phyloP scores from a whole-genome alignment of 2,113 vertebrate genomes.

The Pantherophis guttatus region DNA sequence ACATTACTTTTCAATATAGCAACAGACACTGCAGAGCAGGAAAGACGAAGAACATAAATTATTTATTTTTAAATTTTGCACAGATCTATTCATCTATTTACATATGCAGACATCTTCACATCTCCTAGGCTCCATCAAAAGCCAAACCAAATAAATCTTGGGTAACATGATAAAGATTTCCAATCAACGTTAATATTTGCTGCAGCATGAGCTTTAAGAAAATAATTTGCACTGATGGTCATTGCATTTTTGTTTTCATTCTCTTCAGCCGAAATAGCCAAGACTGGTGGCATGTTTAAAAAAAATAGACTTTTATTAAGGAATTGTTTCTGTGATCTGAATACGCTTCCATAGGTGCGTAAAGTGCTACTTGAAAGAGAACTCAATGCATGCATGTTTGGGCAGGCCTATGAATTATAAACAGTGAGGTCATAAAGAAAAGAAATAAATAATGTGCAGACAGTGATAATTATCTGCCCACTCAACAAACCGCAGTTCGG shows the following conservation, averaged over 20 bases:
- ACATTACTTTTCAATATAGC: constrained; percentile 28
- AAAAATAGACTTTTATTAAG: not conserved
- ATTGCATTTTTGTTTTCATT: constrained; percentile 7
- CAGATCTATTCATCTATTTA: not conserved
- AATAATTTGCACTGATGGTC: constrained; percentile 39
- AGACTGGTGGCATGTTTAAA: not conserved
- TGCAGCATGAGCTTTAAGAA: constrained; percentile 33
- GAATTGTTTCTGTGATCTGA: not conserved
- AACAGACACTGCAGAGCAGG: constrained; percentile 36
- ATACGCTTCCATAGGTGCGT: not conserved
- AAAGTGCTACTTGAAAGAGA: not conserved
- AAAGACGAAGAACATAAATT: not conserved
- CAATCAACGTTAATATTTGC: constrained; percentile 42
- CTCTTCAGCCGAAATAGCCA: constrained; percentile 22
- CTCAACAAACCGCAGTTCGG: not conserved
- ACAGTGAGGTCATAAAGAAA: not conserved
- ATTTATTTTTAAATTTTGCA: not conserved
- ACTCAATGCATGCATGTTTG: not conserved
- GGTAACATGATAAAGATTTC: constrained; percentile 50
- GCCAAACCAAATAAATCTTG: not conserved
- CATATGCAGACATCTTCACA: not conserved
- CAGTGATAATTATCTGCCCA: not conserved
- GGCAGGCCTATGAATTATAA: not conserved
- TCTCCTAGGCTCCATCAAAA: not conserved
- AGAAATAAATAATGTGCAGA: not conserved